Conservation (phyloP, 1,140 invertebrate genomes). For the Zaprionus camerounensis region DNA sequence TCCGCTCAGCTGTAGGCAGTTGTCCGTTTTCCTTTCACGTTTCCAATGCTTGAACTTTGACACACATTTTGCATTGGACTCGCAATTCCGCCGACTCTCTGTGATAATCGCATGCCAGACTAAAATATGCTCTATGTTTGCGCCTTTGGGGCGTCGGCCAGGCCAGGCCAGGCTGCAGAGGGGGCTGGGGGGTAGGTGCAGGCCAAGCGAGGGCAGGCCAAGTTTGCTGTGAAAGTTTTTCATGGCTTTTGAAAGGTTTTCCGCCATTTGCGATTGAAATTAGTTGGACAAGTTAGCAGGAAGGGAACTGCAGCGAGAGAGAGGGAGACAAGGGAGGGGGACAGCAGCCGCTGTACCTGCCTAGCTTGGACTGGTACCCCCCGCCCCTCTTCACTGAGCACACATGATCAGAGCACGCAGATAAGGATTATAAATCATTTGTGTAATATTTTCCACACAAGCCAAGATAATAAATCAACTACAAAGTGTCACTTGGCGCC, state of each 20-base stretch:
- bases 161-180: not conserved
- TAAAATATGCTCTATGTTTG: slow-evolving; percentile 74
- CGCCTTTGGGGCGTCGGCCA: slow-evolving; percentile 71
- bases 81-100: slow-evolving; percentile 31
- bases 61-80: slow-evolving; percentile 68
- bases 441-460: slow-evolving; percentile 76
- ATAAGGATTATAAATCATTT: slow-evolving; percentile 83
- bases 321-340: not conserved
- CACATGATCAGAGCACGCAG: slow-evolving; percentile 66
- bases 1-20: slow-evolving; percentile 26
- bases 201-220: slow-evolving; percentile 29
- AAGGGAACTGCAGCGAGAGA: not conserved
- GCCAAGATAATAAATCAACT: slow-evolving; percentile 73
- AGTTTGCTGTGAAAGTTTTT: slow-evolving; percentile 53
- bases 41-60: slow-evolving; percentile 78
- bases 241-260: slow-evolving; percentile 32
- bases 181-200: no score
- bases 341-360: slow-evolving; percentile 7
- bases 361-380: not conserved
- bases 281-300: not conserved
- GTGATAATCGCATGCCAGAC: slow-evolving; percentile 71
- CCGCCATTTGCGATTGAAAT: slow-evolving; percentile 35
- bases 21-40: slow-evolving; percentile 70
- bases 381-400: slow-evolving; percentile 1
- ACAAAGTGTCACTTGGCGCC: slow-evolving; percentile 78